These are phyloP conservation scores for Sympetrum striolatum DNA, from an alignment of 2,888 invertebrate species.

Conservation along the genomic window DNA sequence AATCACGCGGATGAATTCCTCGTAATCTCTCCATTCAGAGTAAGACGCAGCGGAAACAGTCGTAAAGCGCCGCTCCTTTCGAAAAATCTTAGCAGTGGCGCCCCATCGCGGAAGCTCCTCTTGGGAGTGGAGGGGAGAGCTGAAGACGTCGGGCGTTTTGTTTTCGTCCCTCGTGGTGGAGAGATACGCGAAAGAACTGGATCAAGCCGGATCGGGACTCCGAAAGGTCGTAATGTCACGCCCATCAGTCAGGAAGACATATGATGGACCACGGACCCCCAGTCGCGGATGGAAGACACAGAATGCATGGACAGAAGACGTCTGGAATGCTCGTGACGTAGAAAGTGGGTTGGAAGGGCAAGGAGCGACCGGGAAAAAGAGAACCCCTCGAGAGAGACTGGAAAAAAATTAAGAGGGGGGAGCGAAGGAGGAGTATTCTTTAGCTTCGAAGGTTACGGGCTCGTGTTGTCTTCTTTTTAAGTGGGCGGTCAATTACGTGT, in stretches of 20 bases:
- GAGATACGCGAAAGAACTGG: background rate
- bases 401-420: background rate
- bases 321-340: background rate
- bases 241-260: constrained; percentile 10
- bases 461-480: background rate
- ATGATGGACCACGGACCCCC: constrained; percentile 37
- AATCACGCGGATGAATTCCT: too few relatives aligned
- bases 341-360: background rate
- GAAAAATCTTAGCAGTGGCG: background rate
- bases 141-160: background rate
- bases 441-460: background rate
- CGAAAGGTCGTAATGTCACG: constrained; percentile 31
- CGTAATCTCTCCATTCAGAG: too few relatives aligned
- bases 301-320: background rate
- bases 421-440: background rate
- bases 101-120: background rate
- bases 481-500: constrained; percentile 27
- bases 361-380: background rate
- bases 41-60: too few relatives aligned
- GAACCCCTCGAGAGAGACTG: background rate
- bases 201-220: background rate
- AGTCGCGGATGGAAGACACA: background rate
- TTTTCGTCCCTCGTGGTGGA: background rate
- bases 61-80: too few relatives aligned
- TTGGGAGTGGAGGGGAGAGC: background rate